Evolutionary conservation across 2,797 vertebrate species (phyloP), one percentile per base, ranked within the genome.

Genomic region (Scleropages formosus): DNA sequence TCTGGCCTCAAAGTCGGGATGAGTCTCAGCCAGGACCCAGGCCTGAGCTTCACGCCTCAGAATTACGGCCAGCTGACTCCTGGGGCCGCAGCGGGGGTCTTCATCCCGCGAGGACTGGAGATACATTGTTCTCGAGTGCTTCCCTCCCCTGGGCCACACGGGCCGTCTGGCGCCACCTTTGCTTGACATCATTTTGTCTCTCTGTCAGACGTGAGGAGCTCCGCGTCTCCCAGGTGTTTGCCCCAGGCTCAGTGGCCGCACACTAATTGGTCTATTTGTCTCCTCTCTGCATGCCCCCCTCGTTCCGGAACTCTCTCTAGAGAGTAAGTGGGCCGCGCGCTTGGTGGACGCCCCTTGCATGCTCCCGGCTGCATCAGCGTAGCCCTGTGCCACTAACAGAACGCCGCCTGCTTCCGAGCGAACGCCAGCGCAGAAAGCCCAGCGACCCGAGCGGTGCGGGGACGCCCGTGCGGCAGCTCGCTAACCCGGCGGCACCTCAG

Each of bases 301-400:
- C 92, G 91, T 94, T 95, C 95, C 95, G 96, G 70, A 72, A 72
- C 70, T 72, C 70, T 72, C 70, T 72, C 27, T 72, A 99, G 97
- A 97, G 97, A 98, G 97, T 99, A 99, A 99, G 97, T 98, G 91
- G 91, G 91, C 90, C 90, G 90, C 85, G 79, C 88, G 90, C 91
- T 91, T 87, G 84, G 89, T 89, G 58, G 53, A 60, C 44, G n/a
- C 24, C 53, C 87, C 88, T 85, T 90, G 92, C 92, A 93, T 93
- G 92, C 80, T 78, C 86, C 46, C 90, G 85, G 85, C 89, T 90
- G 87, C 85, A 87, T 89, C 84, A 84, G 86, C 86, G 89, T 88
- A 81, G 51, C 88, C 87, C 88, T 89, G 86, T 88, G 87, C 85
- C 82, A 88, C 56, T 72, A 72, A 72, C 44, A 26, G 60, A 58